These are phyloP conservation scores for Anguilla marmorata DNA, from an alignment of 2,797 vertebrate species.

Conservation along the genomic window DNA sequence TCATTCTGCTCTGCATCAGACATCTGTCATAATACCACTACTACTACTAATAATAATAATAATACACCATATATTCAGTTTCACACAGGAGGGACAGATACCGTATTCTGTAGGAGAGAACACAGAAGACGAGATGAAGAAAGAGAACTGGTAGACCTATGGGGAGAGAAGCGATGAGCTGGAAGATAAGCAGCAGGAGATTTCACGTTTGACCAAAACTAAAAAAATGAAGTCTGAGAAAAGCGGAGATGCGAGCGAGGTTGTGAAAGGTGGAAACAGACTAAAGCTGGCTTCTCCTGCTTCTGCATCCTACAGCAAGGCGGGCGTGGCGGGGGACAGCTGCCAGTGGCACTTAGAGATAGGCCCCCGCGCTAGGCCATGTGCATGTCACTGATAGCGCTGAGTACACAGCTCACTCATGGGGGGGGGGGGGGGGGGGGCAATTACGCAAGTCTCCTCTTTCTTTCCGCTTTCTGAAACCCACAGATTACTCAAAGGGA, in stretches of 20 bases:
- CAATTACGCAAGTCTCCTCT: constrained; percentile 52
- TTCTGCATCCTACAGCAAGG: constrained; percentile 56
- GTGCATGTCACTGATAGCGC: constrained; percentile 65
- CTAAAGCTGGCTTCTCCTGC: constrained; percentile 54
- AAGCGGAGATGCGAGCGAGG: constrained; percentile 34
- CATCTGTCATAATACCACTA: background rate
- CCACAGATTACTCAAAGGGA: background rate
- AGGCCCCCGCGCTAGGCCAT: constrained; percentile 55
- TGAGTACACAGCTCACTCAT: constrained; percentile 52
- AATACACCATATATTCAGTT: background rate
- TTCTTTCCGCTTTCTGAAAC: constrained; percentile 62
- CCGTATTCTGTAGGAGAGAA: constrained; percentile 21
- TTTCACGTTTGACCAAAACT: background rate
- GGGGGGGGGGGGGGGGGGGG: constrained; percentile 44
- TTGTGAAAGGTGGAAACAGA: constrained; percentile 57
- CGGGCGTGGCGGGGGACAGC: constrained; percentile 69
- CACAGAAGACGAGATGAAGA: constrained; percentile 20
- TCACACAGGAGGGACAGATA: background rate
- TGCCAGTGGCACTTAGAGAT: constrained; percentile 64
- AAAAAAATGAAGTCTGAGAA: background rate
- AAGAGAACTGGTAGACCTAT: background rate
- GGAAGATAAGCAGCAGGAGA: constrained; percentile 14
- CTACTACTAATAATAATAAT: background rate
- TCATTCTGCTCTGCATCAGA: background rate
- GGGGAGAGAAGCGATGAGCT: constrained; percentile 32